A percentile compares a stretch with the other conserved stretches of the same genome.
phyloP scores from a whole-genome alignment of 92 coral and sea anemone species.

The Porites rus region DNA sequence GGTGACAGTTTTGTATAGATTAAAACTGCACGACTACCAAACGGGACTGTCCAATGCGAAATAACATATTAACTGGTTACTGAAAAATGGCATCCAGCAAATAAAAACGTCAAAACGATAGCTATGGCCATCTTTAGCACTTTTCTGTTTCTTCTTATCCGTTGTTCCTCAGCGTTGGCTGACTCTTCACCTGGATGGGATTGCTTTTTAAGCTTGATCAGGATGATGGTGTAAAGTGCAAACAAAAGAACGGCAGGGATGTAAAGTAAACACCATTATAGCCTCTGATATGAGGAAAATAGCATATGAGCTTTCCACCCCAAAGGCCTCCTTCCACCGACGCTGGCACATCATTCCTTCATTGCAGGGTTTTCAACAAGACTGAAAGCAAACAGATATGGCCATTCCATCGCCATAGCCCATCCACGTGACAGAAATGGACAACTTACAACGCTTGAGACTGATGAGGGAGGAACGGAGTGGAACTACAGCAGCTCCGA shows the following conservation, averaged over 20 bases:
- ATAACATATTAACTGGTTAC: too few species aligned
- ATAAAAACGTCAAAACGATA: neutral
- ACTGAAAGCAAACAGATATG: neutral
- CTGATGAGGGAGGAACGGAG: neutral
- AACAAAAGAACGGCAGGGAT: neutral
- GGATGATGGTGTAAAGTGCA: neutral
- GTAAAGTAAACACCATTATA: neutral
- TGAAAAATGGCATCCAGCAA: neutral
- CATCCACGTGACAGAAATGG: too few species aligned
- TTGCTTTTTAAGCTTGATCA: neutral
- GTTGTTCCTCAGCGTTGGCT: neutral
- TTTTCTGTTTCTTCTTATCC: neutral
- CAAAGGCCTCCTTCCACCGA: neutral
- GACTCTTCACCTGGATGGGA: neutral
- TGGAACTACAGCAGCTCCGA: neutral
- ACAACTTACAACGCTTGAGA: too few species aligned
- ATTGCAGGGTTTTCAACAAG: neutral
- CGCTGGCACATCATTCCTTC: neutral
- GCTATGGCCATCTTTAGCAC: neutral
- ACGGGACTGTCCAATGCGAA: too few species aligned
- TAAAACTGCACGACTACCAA: too few species aligned
- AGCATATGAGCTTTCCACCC: neutral
- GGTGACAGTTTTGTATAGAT: too few species aligned
- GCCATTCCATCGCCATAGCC: too few species aligned
- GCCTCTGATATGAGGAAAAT: neutral